Conservation (phyloP, 2,113 vertebrate genomes). For the Poicephalus gulielmi region DNA sequence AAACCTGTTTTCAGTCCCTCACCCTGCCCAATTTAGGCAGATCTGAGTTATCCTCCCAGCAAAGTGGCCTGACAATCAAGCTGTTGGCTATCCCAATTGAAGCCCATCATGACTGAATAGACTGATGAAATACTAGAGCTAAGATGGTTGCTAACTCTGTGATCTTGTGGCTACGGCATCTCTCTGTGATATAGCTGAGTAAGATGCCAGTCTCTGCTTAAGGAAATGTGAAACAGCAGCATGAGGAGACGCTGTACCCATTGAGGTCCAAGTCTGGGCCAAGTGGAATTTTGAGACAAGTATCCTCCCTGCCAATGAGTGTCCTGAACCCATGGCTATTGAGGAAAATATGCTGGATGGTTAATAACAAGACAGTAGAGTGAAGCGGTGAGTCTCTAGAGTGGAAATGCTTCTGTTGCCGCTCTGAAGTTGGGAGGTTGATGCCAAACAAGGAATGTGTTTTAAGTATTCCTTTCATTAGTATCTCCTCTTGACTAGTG, state of each 20-base stretch:
- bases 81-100: not conserved
- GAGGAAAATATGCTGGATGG: not conserved
- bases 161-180: not conserved
- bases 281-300: not conserved
- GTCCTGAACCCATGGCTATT: not conserved
- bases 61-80: not conserved
- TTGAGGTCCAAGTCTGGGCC: not conserved
- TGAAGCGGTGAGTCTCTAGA: not conserved
- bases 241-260: not conserved
- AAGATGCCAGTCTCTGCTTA: not conserved
- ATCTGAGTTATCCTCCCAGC: not conserved
- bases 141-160: not conserved
- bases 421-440: not conserved
- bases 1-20: slow-evolving; percentile 23
- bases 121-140: not conserved
- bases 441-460: not conserved
- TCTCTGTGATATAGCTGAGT: not conserved
- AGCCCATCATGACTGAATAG: not conserved
- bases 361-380: not conserved
- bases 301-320: rapidly evolving
- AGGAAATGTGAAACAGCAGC: not conserved
- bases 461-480: not conserved
- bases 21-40: not conserved
- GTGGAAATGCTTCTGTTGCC: not conserved
- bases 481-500: not conserved